Evolutionary conservation across 2,113 vertebrate species (phyloP), one percentile per base, ranked within the genome.

Genomic region (Aspiorhynchus laticeps): DNA sequence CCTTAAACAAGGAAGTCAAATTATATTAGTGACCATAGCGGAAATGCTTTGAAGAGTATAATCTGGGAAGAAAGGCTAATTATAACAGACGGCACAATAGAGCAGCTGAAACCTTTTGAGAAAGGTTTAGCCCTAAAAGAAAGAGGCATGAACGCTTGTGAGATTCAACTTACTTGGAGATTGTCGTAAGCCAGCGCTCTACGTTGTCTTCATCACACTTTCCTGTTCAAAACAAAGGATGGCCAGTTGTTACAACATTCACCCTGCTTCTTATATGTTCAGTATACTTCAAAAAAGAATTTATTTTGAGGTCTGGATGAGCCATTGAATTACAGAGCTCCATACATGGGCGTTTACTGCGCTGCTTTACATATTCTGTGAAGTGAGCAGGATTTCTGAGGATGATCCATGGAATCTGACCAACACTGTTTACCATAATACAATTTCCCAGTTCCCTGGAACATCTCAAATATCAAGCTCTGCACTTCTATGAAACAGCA

Each of bases 121-220:
- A 76, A 46, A 17, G n/a, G 36, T 63, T 63, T 26, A 43, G n/a
- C 31, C 79, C 56, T 17, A 8, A 31, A 6, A 14, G 28, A 69
- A 51, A 51, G 28, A 83, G 63, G 24, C 41, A 65, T 7, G 9
- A 43, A 43, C 24, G 31, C 53, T n/a, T 65, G 59, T 65, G 80
- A 53, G 69, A 51, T 53, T 84, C 4, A 38, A 36, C 87, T 92
- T 74, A 93, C 93, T 41, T 36, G 14, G 28, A 59, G 51, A 88
- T 63, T 11, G 84, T 75, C 2, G 75, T 86, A 71, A 92, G 89
- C 92, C 90, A 91, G 61, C 87, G 83, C 83, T 86, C 85, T 61
- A 91, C 26, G 7, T 69, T 88, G 74, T 90, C 84, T 76, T 83
- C 74, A 48, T 79, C 77, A 19, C 33, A 46, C 31, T 43, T 83